Evolutionary conservation across 37 sponge, comb jelly and placozoan genomes (phyloP).

Genomic region (Cladorhizidae sp.): DNA sequence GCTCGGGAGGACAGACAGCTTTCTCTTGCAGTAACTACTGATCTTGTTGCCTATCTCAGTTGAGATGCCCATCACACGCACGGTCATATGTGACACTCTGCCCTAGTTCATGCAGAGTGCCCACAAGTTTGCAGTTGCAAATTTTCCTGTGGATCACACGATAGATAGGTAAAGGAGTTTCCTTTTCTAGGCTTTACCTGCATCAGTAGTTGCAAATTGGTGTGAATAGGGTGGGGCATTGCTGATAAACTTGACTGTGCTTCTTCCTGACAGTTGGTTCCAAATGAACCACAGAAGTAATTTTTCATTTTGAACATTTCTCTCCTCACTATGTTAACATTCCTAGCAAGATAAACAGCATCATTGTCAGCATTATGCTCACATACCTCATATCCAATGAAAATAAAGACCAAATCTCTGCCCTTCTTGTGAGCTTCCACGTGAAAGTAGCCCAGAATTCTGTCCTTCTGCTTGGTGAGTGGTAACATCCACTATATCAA

Average conservation of each 20-base stretch:
- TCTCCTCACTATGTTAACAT: constrained; percentile 20
- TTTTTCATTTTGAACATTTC: constrained; percentile 14
- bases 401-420: background rate
- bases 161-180: background rate
- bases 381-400: background rate
- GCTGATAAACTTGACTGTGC: background rate
- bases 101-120: constrained; percentile 15
- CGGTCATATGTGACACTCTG: constrained; percentile 9
- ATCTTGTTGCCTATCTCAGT: too few relatives aligned
- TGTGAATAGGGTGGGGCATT: background rate
- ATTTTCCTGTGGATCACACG: background rate
- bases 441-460: background rate
- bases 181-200: background rate
- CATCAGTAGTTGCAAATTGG: background rate
- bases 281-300: constrained; percentile 7
- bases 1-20: background rate
- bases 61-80: constrained; percentile 16
- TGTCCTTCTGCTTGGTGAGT: background rate
- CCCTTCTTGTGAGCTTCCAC: background rate
- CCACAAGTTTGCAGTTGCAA: too few relatives aligned
- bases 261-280: background rate
- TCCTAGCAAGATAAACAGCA: background rate
- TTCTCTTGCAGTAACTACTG: too few relatives aligned
- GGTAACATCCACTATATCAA: too few relatives aligned
- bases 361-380: background rate